Evolutionary conservation across 1,140 invertebrate species (phyloP).

Genomic region (Cydia strobilella): DNA sequence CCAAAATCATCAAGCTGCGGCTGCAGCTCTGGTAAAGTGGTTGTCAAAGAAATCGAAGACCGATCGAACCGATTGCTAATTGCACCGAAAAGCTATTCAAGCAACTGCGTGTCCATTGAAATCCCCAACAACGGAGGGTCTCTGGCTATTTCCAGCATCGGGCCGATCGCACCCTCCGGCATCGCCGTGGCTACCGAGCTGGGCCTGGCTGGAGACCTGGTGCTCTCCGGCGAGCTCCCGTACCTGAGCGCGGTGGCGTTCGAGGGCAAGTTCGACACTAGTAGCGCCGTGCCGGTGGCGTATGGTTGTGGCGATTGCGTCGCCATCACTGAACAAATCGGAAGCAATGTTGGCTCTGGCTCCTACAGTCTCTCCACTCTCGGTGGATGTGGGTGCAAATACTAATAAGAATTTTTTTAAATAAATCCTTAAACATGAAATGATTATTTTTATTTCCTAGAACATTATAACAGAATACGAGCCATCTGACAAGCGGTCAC

Average conservation of each 20-base stretch:
- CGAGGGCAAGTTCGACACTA: constrained; percentile 1
- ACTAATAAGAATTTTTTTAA: neutral
- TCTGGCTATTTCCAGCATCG: constrained; percentile 1
- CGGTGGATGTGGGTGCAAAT: neutral
- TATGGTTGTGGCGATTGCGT: constrained; percentile 19
- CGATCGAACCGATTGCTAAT: neutral
- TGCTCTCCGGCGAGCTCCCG: neutral
- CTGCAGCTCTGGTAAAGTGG: neutral
- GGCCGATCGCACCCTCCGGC: constrained; percentile 30
- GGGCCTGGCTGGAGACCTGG: neutral
- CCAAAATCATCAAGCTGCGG: neutral
- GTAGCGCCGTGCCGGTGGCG: neutral
- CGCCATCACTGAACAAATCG: constrained; percentile 1
- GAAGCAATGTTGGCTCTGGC: neutral
- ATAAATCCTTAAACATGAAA: too few relatives aligned
- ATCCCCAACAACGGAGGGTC: neutral
- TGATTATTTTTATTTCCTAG: too few relatives aligned
- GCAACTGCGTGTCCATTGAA: neutral
- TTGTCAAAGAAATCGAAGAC: neutral
- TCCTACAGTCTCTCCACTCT: neutral
- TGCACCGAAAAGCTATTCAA: neutral
- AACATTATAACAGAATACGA: too few relatives aligned
- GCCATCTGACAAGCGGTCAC: too few relatives aligned
- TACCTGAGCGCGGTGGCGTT: constrained; percentile 26
- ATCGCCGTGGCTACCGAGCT: constrained; percentile 9